Conservation (phyloP, 2,113 vertebrate genomes). For the Pelmatolapia mariae region DNA sequence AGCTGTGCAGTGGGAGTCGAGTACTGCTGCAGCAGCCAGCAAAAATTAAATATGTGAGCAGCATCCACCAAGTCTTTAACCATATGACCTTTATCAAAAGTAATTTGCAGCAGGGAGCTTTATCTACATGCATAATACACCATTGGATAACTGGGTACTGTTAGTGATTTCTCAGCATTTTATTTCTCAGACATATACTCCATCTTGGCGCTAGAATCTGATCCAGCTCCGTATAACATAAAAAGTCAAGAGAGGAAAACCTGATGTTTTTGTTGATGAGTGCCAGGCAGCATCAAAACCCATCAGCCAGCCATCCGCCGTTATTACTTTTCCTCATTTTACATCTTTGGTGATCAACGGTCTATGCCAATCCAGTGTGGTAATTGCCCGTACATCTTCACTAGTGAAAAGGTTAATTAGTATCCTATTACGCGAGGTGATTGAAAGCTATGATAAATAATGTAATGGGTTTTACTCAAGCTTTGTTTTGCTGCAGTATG, state of each 20-base stretch:
- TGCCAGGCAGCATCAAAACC: neutral
- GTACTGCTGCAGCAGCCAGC: neutral
- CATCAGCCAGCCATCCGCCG: neutral
- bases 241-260: neutral
- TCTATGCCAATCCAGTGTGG: conserved; percentile 32
- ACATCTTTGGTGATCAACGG: conserved; percentile 45
- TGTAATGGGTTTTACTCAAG: conserved; percentile 27
- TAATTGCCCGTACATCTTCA: conserved; percentile 58
- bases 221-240: neutral
- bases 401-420: conserved; percentile 70
- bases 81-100: conserved; percentile 59
- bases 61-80: conserved; percentile 44
- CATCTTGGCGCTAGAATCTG: neutral
- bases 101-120: conserved; percentile 48
- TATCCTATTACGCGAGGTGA: conserved; percentile 54
- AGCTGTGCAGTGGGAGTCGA: neutral
- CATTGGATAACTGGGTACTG: conserved; percentile 1
- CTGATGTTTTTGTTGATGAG: neutral
- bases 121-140: conserved; percentile 39
- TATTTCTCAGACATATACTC: neutral
- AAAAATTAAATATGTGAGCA: conserved; percentile 5
- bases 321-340: conserved; percentile 42
- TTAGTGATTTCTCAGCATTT: conserved; percentile 6
- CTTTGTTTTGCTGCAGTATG: conserved; percentile 20
- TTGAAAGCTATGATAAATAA: conserved; percentile 59